Percentiles rank a stretch among this genome's conserved stretches.
phyloP scores from a whole-genome alignment of 2,113 vertebrate species.

The Pithys albifrons region DNA sequence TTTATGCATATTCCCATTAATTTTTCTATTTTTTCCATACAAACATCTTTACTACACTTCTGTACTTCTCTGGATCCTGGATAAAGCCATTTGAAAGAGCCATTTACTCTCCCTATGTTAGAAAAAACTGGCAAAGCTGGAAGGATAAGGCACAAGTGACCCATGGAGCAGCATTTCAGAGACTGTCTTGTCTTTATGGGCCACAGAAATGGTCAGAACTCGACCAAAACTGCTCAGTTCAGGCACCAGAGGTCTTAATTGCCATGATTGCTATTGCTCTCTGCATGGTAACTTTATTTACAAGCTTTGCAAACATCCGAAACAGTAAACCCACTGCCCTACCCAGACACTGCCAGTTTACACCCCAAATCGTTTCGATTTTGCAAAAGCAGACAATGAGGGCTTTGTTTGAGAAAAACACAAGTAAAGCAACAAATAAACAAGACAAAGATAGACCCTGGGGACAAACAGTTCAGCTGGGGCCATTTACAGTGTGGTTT shows the following conservation, averaged over 20 bases:
- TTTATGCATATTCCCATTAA: not conserved
- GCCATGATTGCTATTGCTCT: not conserved
- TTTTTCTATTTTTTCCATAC: not conserved
- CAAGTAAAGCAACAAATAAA: slow-evolving; percentile 14
- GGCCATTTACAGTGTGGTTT: not conserved
- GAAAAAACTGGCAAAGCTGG: not conserved
- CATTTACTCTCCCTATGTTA: not conserved
- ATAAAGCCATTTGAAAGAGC: not conserved
- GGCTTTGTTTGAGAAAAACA: slow-evolving; percentile 3
- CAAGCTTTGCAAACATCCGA: not conserved
- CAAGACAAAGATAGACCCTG: not conserved
- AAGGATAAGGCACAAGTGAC: not conserved
- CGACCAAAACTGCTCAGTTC: not conserved
- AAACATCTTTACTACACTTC: not conserved
- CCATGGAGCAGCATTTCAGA: not conserved
- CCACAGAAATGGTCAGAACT: not conserved
- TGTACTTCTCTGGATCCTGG: not conserved
- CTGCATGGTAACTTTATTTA: not conserved
- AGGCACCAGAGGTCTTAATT: not conserved
- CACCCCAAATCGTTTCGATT: not conserved
- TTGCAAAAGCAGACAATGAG: not conserved
- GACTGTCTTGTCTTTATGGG: not conserved
- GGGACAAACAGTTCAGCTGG: not conserved
- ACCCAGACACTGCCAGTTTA: not conserved
- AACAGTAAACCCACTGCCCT: not conserved